These are phyloP conservation scores for Zhengitettix transpicula DNA, from an alignment of 2,888 invertebrate species.

Conservation along the genomic window DNA sequence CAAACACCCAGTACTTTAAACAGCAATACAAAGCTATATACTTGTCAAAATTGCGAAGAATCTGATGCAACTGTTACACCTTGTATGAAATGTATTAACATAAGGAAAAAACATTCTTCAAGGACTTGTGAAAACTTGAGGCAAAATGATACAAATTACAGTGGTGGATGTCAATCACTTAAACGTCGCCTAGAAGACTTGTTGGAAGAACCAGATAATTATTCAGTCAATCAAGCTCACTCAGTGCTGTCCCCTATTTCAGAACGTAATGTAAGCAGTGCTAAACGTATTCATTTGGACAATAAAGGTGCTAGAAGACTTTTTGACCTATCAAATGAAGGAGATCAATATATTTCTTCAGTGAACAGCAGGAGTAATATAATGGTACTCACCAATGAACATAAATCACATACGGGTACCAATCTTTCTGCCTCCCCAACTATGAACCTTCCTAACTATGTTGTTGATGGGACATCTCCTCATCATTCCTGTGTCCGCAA, in stretches of 20 bases:
- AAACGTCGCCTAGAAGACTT: conserved; percentile 6
- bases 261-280: conserved; percentile 19
- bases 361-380: too few relatives aligned
- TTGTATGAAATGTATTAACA: not conserved
- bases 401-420: not conserved
- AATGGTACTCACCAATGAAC: not conserved
- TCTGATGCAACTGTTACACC: not conserved
- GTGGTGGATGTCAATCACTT: not conserved
- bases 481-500: conserved; percentile 44
- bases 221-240: too few relatives aligned
- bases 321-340: conserved; percentile 26
- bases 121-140: not conserved
- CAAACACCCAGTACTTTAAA: too few relatives aligned
- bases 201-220: too few relatives aligned
- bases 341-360: not conserved
- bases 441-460: conserved; percentile 58
- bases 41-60: too few relatives aligned
- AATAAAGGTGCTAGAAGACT: conserved; percentile 28
- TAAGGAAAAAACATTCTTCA: too few relatives aligned
- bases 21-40: too few relatives aligned
- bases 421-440: conserved; percentile 35
- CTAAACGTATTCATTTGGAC: conserved; percentile 24
- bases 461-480: conserved; percentile 58
- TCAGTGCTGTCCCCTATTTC: conserved; percentile 21
- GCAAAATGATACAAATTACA: not conserved